These are phyloP conservation scores for Ganaspis brasiliensis DNA, from an alignment of 2,888 invertebrate species.

Conservation along the genomic window DNA sequence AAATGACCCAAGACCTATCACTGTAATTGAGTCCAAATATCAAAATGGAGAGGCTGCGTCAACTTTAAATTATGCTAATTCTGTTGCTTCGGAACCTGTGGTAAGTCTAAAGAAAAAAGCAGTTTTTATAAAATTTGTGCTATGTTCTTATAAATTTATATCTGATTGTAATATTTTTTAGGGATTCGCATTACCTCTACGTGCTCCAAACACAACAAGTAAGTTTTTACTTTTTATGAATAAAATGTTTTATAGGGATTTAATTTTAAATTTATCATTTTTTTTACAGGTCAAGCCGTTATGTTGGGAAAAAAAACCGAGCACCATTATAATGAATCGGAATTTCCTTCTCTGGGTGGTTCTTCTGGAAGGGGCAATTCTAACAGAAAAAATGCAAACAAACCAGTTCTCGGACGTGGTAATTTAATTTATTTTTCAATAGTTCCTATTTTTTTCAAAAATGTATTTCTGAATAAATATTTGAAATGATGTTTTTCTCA, in stretches of 20 bases:
- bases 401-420: conserved; percentile 9
- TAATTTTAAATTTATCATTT: background rate
- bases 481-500: too few species aligned
- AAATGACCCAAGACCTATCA: background rate
- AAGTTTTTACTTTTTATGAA: background rate
- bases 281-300: conserved; percentile 6
- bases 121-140: background rate
- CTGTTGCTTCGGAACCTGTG: background rate
- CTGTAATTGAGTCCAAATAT: background rate
- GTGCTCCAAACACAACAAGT: background rate
- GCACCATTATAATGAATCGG: background rate
- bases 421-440: background rate
- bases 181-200: background rate
- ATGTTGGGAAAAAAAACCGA: background rate
- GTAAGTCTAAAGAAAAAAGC: background rate
- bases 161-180: background rate
- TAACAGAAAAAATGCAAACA: background rate
- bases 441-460: too few species aligned
- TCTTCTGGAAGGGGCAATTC: conserved; percentile 1
- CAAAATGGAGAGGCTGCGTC: background rate
- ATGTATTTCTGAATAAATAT: too few species aligned
- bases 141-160: background rate
- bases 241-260: too few species aligned
- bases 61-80: background rate
- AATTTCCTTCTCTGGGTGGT: conserved; percentile 21